Evolutionary conservation across 2,888 invertebrate species (phyloP).

Genomic region (Leptopilina syphax): DNA sequence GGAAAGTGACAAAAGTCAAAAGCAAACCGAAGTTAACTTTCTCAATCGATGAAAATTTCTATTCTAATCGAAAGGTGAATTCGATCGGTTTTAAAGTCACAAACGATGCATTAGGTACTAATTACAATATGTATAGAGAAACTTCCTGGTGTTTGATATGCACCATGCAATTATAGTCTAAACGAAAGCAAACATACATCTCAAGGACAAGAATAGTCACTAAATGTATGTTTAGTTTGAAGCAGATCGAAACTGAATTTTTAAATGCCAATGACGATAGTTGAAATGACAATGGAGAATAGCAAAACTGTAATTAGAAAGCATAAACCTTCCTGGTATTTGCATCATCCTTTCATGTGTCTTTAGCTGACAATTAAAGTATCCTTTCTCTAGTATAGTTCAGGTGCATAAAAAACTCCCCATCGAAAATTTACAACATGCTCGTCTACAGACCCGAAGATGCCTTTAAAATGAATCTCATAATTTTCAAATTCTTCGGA

Average conservation of each 20-base stretch:
- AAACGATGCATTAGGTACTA: too few relatives aligned
- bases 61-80: not conserved
- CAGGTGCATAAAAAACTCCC: not conserved
- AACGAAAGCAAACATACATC: not conserved
- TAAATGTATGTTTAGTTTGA: not conserved
- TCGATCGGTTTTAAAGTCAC: too few relatives aligned
- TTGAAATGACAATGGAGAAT: not conserved
- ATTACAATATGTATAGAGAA: too few relatives aligned
- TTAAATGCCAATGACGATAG: not conserved
- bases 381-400: too few relatives aligned
- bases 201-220: not conserved
- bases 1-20: not conserved
- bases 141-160: not conserved
- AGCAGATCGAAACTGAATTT: not conserved
- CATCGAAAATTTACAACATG: not conserved
- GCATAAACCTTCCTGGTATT: not conserved
- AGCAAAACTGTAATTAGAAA: not conserved
- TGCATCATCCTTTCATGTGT: not conserved
- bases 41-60: not conserved
- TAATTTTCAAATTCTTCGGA: constrained; percentile 10
- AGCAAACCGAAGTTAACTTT: not conserved
- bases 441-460: not conserved
- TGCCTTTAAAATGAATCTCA: not conserved
- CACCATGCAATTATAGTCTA: not conserved
- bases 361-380: not conserved